Conservation (phyloP, 2,797 vertebrate genomes). For the Mormyrus hasselquistii region DNA sequence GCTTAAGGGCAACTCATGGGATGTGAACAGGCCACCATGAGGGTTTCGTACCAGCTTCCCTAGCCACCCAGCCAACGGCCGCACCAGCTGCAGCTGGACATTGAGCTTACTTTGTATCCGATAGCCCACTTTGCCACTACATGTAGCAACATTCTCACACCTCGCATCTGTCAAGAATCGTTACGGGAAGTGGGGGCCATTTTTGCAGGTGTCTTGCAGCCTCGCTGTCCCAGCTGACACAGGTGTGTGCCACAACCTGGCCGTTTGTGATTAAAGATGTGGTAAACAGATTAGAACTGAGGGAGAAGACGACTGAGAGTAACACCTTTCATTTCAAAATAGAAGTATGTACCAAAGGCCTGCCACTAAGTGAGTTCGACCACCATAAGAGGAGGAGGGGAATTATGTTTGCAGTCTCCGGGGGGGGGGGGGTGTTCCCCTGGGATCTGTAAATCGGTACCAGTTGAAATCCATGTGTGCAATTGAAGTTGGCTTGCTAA, state of each 20-base stretch:
- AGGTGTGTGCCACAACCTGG: neutral
- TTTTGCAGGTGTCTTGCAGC: neutral
- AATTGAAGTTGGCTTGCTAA: neutral
- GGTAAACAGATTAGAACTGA: neutral
- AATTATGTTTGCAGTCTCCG: neutral
- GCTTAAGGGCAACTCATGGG: neutral
- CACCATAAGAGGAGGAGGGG: neutral
- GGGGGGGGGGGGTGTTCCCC: neutral
- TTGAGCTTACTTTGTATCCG: neutral
- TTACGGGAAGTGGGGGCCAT: neutral
- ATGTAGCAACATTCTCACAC: neutral
- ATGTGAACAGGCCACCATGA: neutral
- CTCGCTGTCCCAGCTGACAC: neutral
- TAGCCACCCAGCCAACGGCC: neutral
- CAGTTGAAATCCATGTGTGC: neutral
- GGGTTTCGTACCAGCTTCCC: neutral
- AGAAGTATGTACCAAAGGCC: neutral
- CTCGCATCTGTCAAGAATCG: neutral
- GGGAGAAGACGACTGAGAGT: neutral
- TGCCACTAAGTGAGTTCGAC: neutral
- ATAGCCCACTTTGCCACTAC: neutral
- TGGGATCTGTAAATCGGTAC: neutral
- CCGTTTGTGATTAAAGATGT: neutral
- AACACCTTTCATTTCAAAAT: conserved; percentile 4
- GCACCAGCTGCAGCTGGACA: neutral